A percentile compares a stretch with the other conserved stretches of the same genome.
Conservation (phyloP, 2,113 vertebrate genomes). For the Melanotaenia duboulayi region DNA sequence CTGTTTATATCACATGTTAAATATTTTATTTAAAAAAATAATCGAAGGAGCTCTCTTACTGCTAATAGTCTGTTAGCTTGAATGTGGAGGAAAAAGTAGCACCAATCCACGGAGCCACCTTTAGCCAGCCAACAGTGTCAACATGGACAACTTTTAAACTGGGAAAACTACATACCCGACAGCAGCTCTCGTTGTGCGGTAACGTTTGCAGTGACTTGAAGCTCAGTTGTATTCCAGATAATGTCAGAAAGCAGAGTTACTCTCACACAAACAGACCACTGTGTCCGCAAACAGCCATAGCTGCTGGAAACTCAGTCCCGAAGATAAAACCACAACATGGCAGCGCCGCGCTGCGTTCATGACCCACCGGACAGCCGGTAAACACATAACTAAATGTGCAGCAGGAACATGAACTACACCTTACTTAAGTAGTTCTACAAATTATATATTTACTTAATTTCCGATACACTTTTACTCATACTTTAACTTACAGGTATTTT, state of each 20-base stretch:
- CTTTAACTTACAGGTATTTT: no score
- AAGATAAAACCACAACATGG: constrained; percentile 68
- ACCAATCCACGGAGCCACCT: background rate
- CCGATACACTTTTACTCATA: no score
- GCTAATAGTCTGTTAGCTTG: constrained; percentile 44
- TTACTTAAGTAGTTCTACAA: background rate
- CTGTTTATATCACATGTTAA: background rate
- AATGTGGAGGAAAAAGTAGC: constrained; percentile 57
- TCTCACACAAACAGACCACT: constrained; percentile 12
- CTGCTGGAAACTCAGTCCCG: constrained; percentile 45
- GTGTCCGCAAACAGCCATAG: constrained; percentile 32
- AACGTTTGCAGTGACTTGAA: constrained; percentile 11
- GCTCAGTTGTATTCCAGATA: constrained; percentile 32
- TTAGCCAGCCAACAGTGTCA: constrained; percentile 21
- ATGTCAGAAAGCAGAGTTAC: background rate
- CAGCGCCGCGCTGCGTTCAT: constrained; percentile 62
- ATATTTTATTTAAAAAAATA: background rate
- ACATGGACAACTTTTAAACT: constrained; percentile 20
- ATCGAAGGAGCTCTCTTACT: background rate
- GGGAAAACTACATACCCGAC: constrained; percentile 49
- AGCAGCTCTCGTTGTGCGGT: background rate
- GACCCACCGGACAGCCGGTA: background rate
- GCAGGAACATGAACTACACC: background rate
- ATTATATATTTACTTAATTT: background rate
- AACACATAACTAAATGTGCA: background rate